These are phyloP conservation scores for Porites evermanni DNA, from an alignment of 92 coral and sea anemone species.

Conservation along the genomic window DNA sequence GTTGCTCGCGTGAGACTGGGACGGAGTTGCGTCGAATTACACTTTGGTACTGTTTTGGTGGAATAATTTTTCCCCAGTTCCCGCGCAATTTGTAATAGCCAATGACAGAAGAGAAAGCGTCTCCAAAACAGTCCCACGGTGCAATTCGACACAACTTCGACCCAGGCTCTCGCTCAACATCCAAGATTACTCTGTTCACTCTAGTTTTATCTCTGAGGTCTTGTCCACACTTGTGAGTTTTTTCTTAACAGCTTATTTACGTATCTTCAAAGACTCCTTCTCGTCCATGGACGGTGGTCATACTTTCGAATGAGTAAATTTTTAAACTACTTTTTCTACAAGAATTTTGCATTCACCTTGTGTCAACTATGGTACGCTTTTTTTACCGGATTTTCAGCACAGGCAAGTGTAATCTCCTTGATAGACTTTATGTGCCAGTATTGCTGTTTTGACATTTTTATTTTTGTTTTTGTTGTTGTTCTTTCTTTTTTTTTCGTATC, in stretches of 20 bases:
- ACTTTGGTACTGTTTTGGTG: too few species aligned
- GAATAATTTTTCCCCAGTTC: too few species aligned
- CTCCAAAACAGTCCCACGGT: too few species aligned
- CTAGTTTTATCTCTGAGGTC: neutral
- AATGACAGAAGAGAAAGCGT: too few species aligned
- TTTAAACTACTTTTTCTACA: conserved; percentile 98
- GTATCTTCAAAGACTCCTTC: conserved; percentile 86
- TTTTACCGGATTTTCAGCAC: conserved; percentile 94
- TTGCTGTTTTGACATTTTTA: neutral
- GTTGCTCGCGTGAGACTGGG: too few species aligned
- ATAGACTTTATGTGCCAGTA: neutral
- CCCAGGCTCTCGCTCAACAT: too few species aligned
- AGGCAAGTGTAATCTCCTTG: conserved; percentile 63
- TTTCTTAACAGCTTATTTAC: conserved; percentile 43
- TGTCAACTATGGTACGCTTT: conserved; percentile 96
- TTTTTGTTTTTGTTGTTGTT: too few species aligned
- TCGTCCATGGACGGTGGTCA: conserved; percentile 99
- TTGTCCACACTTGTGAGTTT: conserved; percentile 72
- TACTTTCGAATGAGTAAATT: conserved; percentile 99
- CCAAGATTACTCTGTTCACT: neutral
- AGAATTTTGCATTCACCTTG: conserved; percentile 98
- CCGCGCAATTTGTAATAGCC: too few species aligned
- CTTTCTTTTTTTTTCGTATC: too few species aligned
- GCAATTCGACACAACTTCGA: too few species aligned
- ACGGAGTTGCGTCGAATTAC: too few species aligned